These are phyloP conservation scores for Esox masquinongy DNA, from an alignment of 2,797 vertebrate genomes.

Conservation along the genomic window DNA sequence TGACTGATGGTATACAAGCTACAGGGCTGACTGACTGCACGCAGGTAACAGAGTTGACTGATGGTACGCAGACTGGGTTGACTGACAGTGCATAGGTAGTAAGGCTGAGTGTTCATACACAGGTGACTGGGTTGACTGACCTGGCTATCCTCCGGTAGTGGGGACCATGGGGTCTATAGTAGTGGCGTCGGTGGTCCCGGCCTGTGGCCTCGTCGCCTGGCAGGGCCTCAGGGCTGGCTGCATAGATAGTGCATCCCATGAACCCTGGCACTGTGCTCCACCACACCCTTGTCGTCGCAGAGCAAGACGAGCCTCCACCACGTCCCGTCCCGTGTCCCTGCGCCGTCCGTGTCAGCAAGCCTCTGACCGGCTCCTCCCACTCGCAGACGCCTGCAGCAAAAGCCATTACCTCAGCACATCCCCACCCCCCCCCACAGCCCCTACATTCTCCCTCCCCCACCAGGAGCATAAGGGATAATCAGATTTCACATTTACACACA, in stretches of 20 bases:
- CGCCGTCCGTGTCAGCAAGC: slow-evolving; percentile 19
- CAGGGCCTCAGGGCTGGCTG: slow-evolving; percentile 77
- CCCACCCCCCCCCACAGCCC: slow-evolving; percentile 41
- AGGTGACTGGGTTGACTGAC: slow-evolving; percentile 52
- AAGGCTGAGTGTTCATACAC: not conserved
- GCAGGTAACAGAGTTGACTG: not conserved
- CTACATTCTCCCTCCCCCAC: slow-evolving; percentile 23
- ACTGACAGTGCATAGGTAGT: not conserved
- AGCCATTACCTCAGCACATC: slow-evolving; percentile 75
- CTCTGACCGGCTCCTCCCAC: slow-evolving; percentile 42
- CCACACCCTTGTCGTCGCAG: slow-evolving; percentile 50
- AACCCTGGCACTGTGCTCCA: slow-evolving; percentile 62
- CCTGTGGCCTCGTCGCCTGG: slow-evolving; percentile 68
- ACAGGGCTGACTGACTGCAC: too few species aligned
- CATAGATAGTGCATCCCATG: slow-evolving; percentile 80
- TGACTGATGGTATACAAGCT: too few species aligned
- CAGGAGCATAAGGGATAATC: slow-evolving; percentile 67
- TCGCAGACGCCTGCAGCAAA: slow-evolving; percentile 48
- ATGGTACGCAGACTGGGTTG: not conserved
- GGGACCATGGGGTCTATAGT: slow-evolving; percentile 65
- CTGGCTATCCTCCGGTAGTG: slow-evolving; percentile 75
- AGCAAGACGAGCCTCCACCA: slow-evolving; percentile 54
- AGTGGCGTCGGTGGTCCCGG: slow-evolving; percentile 60
- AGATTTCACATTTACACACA: slow-evolving; percentile 77
- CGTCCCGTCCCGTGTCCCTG: slow-evolving; percentile 43